Evolutionary conservation across 2,113 vertebrate species (phyloP).

Genomic region (Tetrao urogallus): DNA sequence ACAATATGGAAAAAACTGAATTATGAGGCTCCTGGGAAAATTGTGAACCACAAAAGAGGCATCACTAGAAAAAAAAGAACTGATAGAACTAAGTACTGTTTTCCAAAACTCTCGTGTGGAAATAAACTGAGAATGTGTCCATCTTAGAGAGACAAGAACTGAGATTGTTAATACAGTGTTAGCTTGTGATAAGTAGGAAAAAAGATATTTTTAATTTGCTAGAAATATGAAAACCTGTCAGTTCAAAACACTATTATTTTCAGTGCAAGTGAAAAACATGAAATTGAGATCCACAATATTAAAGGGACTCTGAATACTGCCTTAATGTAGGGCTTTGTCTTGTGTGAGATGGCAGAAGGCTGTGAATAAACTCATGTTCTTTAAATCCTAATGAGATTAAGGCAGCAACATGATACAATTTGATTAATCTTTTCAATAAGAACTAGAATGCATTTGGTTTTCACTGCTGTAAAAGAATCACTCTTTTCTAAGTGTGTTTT

Average conservation of each 20-base stretch:
- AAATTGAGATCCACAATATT: neutral
- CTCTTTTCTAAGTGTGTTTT: neutral
- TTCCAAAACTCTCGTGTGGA: neutral
- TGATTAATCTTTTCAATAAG: slow-evolving; percentile 27
- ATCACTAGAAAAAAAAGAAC: neutral
- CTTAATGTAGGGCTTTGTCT: neutral
- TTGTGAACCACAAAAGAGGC: neutral
- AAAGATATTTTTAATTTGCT: neutral
- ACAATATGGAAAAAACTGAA: slow-evolving; percentile 15
- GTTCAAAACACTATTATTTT: neutral
- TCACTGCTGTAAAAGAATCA: neutral
- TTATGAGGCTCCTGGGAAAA: neutral
- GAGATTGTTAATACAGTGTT: neutral
- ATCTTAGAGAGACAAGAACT: neutral
- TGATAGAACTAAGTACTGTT: neutral
- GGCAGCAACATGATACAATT: neutral
- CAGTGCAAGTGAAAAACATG: neutral
- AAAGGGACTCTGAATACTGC: neutral
- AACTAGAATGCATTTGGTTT: neutral
- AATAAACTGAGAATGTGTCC: neutral
- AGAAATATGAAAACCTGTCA: neutral
- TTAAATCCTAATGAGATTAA: slow-evolving; percentile 11
- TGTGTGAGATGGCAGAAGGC: neutral
- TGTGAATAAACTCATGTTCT: slow-evolving; percentile 19
- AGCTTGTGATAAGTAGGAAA: neutral